Evolutionary conservation across 1,140 invertebrate genomes (phyloP).

Genomic region (Glossosoma conforme): DNA sequence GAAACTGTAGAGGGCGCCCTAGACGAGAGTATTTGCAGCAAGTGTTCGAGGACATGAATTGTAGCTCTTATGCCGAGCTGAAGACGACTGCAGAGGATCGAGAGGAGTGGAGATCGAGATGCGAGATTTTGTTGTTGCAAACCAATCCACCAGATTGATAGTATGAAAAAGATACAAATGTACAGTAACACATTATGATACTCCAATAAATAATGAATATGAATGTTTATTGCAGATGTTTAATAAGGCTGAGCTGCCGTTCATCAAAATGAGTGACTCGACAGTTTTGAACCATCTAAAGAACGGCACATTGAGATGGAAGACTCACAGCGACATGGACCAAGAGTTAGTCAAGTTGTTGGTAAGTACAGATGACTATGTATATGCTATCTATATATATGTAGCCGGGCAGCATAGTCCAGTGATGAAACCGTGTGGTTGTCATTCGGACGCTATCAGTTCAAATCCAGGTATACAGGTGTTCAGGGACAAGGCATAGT

Average conservation of each 20-base stretch:
- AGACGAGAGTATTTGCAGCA: too few species aligned
- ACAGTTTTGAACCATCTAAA: conserved; percentile 69
- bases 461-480: background rate
- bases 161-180: too few species aligned
- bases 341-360: conserved; percentile 57
- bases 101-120: too few species aligned
- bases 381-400: background rate
- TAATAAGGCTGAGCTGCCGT: conserved; percentile 80
- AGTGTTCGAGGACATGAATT: background rate
- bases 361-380: conserved; percentile 39
- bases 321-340: conserved; percentile 58
- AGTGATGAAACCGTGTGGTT: background rate
- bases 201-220: background rate
- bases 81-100: too few species aligned
- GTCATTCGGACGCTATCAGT: background rate
- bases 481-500: background rate
- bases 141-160: too few species aligned
- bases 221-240: conserved; percentile 54
- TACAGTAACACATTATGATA: too few species aligned
- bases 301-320: conserved; percentile 60
- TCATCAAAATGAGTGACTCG: conserved; percentile 73
- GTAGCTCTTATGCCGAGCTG: too few species aligned
- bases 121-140: too few species aligned
- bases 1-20: too few species aligned
- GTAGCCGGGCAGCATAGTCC: background rate